A percentile compares a stretch with the other conserved stretches of the same genome.
Conservation (phyloP, 2,888 invertebrate species). For the Diaperis boleti region DNA sequence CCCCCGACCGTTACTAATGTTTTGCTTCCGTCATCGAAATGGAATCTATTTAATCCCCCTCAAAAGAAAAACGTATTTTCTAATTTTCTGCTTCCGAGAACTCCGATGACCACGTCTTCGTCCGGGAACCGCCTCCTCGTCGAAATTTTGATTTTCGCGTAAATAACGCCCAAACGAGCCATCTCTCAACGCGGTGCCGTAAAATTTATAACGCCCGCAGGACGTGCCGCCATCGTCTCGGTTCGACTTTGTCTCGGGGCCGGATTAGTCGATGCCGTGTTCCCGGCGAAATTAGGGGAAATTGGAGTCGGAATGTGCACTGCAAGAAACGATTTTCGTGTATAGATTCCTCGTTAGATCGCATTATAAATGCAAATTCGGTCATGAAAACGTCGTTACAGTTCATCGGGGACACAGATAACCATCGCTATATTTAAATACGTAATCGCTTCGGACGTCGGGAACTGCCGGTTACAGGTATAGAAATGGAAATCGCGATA, state of each 20-base stretch:
- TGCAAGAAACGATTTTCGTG: conserved; percentile 10
- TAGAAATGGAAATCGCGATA: conserved; percentile 48
- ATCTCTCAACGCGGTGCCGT: conserved; percentile 24
- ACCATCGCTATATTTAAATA: conserved; percentile 31
- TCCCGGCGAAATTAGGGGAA: no score
- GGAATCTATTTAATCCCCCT: no score
- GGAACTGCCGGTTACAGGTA: conserved; percentile 18
- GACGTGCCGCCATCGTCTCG: conserved; percentile 23
- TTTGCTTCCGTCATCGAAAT: no score
- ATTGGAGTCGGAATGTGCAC: conserved; percentile 4
- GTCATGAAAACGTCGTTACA: conserved; percentile 40
- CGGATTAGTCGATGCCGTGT: conserved; percentile 8
- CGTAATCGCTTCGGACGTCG: conserved; percentile 10
- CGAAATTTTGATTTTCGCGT: conserved; percentile 26
- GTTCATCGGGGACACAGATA: conserved; percentile 36
- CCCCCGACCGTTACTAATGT: no score
- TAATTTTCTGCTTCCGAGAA: neutral
- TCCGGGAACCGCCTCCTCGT: neutral
- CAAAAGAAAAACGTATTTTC: neutral
- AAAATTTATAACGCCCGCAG: conserved; percentile 31
- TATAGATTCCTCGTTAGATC: conserved; percentile 26
- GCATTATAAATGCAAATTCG: conserved; percentile 39
- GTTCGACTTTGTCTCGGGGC: conserved; percentile 23
- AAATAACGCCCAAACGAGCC: conserved; percentile 16
- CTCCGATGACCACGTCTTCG: neutral